Conservation (phyloP, 2,888 invertebrate genomes). For the Lathronympha strigana region DNA sequence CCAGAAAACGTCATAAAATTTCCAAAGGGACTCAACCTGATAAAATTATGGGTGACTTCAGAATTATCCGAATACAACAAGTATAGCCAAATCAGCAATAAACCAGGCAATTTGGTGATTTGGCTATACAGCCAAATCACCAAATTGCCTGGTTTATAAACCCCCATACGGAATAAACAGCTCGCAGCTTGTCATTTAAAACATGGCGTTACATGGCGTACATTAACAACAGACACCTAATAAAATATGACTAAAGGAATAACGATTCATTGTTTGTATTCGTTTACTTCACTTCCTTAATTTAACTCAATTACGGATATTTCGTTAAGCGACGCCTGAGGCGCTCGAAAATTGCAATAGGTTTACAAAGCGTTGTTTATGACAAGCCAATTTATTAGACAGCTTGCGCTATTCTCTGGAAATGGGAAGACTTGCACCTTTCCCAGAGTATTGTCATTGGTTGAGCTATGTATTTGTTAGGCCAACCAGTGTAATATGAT, state of each 20-base stretch:
- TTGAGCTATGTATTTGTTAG: not conserved
- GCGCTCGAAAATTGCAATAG: constrained; percentile 38
- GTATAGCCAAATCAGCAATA: too few relatives aligned
- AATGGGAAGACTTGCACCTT: constrained; percentile 31
- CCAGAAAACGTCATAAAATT: too few relatives aligned
- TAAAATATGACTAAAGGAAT: constrained; percentile 16
- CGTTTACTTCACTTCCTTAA: constrained; percentile 39
- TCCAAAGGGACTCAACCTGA: too few relatives aligned
- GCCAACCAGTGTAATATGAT: not conserved
- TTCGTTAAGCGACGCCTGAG: constrained; percentile 39
- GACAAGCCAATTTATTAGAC: constrained; percentile 41
- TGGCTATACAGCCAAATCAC: too few relatives aligned
- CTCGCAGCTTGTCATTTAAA: too few relatives aligned
- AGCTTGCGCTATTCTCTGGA: constrained; percentile 32
- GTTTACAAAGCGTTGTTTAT: constrained; percentile 40
- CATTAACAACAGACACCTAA: constrained; percentile 8
- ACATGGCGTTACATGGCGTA: too few relatives aligned
- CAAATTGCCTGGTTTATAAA: too few relatives aligned
- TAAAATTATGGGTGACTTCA: too few relatives aligned
- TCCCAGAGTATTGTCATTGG: not conserved
- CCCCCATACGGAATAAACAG: too few relatives aligned
- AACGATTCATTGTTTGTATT: constrained; percentile 37
- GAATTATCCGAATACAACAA: too few relatives aligned
- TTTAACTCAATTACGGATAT: constrained; percentile 41
- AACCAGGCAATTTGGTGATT: too few relatives aligned